A percentile compares a stretch with the other conserved stretches of the same genome.
Conservation (phyloP, 1,140 invertebrate species). For the Diabrotica virgifera region DNA sequence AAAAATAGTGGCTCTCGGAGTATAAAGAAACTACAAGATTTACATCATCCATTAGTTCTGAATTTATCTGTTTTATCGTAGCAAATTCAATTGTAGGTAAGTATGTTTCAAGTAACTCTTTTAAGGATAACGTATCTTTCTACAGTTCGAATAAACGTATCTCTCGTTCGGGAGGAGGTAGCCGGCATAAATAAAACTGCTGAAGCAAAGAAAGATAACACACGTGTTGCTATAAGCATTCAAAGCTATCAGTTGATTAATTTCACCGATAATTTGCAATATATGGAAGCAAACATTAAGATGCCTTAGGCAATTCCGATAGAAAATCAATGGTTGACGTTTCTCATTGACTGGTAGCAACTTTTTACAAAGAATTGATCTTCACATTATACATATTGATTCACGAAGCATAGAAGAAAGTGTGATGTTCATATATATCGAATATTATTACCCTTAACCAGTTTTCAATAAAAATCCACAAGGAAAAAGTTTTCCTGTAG, state of each 20-base stretch:
- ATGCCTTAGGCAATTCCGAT: no score
- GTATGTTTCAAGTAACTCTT: not conserved
- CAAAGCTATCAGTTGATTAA: not conserved
- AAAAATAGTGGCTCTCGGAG: no score
- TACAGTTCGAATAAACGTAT: not conserved
- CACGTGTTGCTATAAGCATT: not conserved
- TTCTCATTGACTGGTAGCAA: no score
- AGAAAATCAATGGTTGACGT: no score
- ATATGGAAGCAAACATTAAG: not conserved
- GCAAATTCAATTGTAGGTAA: not conserved
- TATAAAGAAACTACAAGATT: not conserved
- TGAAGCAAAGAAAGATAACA: slow-evolving; percentile 2
- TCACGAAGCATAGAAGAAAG: no score
- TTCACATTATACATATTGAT: no score
- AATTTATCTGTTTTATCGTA: not conserved
- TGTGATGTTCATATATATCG: no score
- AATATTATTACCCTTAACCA: no score
- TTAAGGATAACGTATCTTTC: not conserved
- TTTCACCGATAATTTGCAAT: slow-evolving; percentile 2
- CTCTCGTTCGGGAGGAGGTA: not conserved
- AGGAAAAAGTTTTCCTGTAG: no score
- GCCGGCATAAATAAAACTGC: not conserved
- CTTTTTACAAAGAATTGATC: no score
- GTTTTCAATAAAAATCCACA: no score
- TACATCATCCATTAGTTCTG: not conserved